These are phyloP conservation scores for Sphaerodactylus townsendi DNA, from an alignment of 2,113 vertebrate species.

Conservation along the genomic window DNA sequence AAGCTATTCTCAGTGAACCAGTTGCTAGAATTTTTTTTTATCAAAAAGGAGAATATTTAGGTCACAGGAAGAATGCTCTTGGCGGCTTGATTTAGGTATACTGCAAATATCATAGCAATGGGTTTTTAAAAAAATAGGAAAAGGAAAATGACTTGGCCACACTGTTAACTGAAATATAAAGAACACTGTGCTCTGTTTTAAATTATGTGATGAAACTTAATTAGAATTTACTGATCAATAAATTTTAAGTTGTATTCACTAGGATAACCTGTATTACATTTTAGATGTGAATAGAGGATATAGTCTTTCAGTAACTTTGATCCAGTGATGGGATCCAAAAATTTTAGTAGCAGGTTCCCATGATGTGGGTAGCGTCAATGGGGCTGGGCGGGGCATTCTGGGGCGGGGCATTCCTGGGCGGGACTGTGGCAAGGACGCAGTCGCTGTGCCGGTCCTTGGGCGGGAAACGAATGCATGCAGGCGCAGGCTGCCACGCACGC, in stretches of 20 bases:
- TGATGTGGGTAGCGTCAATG: too few relatives aligned
- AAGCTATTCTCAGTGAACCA: constrained; percentile 63
- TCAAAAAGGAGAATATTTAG: constrained; percentile 70
- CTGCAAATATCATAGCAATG: constrained; percentile 59
- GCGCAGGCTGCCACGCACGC: too few relatives aligned
- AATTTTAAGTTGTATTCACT: not conserved
- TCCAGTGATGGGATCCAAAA: too few relatives aligned
- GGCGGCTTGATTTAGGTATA: constrained; percentile 56
- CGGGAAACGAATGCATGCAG: too few relatives aligned
- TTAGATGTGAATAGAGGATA: not conserved
- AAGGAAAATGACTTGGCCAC: constrained; percentile 15
- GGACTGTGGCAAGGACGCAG: too few relatives aligned
- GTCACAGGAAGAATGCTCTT: constrained; percentile 60
- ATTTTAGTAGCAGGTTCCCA: too few relatives aligned
- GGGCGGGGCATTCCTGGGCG: too few relatives aligned
- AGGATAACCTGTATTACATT: not conserved
- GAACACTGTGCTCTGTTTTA: constrained; percentile 1
- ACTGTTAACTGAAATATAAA: constrained; percentile 52
- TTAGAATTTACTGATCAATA: not conserved
- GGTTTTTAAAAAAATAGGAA: constrained; percentile 32
- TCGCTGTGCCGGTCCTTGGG: too few relatives aligned
- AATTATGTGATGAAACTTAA: constrained; percentile 18
- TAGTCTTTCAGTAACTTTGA: not conserved
- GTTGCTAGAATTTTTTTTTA: constrained; percentile 61
- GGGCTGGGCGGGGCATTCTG: too few relatives aligned